Conservation (phyloP, 2,113 vertebrate genomes). For the Aspiorhynchus laticeps region DNA sequence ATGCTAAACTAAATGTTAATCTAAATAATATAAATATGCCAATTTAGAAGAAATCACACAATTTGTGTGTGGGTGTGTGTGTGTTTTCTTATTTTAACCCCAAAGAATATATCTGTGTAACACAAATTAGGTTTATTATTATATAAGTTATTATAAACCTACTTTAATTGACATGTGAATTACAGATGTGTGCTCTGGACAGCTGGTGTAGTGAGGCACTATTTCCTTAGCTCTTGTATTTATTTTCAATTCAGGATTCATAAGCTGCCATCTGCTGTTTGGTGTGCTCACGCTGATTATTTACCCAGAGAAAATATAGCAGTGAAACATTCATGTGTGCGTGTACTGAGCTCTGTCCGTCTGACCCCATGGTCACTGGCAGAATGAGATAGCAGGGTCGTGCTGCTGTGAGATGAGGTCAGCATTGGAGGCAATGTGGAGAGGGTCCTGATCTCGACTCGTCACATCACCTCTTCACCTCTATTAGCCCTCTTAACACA, state of each 20-base stretch:
- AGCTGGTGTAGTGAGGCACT: constrained; percentile 5
- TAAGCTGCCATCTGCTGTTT: constrained; percentile 66
- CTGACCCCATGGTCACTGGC: constrained; percentile 68
- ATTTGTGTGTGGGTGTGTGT: no score
- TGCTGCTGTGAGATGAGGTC: constrained; percentile 68
- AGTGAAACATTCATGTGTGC: constrained; percentile 74
- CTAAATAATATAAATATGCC: no score
- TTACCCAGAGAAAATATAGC: constrained; percentile 74
- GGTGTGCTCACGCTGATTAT: constrained; percentile 67
- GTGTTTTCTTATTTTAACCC: not conserved
- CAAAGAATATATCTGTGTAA: not conserved
- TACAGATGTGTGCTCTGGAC: constrained; percentile 38
- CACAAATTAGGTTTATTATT: not conserved
- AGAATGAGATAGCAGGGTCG: constrained; percentile 68
- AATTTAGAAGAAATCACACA: no score
- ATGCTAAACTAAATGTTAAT: no score
- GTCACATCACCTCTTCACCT: constrained; percentile 60
- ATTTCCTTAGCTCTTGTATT: constrained; percentile 61
- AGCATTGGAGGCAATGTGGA: constrained; percentile 56
- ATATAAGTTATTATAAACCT: not conserved
- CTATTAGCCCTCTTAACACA: constrained; percentile 55
- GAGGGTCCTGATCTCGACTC: constrained; percentile 55
- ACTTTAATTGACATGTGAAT: constrained; percentile 20
- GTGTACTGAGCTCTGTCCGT: constrained; percentile 56
- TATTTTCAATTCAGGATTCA: constrained; percentile 72